Evolutionary conservation across 2,113 vertebrate genomes (phyloP).

Genomic region (Sebastes schlegelii): DNA sequence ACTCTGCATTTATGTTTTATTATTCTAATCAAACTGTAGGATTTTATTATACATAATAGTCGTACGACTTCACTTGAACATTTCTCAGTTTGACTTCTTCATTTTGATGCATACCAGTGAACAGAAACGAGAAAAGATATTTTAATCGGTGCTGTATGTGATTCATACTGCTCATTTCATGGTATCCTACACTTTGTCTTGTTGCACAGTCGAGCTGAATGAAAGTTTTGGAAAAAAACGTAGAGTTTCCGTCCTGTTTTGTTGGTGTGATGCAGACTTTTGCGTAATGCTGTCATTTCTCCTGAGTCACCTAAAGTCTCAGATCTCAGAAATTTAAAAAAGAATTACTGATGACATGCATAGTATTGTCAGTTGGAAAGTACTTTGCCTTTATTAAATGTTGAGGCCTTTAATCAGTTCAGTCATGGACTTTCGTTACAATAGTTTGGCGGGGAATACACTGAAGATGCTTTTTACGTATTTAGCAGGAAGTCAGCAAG

Average conservation of each 20-base stretch:
- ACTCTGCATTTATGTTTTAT: not conserved
- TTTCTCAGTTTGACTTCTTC: not conserved
- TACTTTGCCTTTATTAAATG: not conserved
- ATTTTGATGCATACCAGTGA: not conserved
- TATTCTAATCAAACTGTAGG: not conserved
- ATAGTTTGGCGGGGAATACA: not conserved
- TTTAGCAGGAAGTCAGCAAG: constrained; percentile 6
- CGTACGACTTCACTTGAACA: not conserved
- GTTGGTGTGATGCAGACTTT: constrained; percentile 19
- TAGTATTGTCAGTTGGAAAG: not conserved
- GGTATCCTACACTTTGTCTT: not conserved
- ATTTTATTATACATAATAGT: not conserved
- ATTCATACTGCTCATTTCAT: constrained; percentile 16
- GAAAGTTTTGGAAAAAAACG: constrained; percentile 2
- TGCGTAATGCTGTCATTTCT: constrained; percentile 9
- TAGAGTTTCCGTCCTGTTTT: constrained; percentile 4
- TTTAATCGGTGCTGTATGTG: not conserved
- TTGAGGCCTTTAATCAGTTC: not conserved
- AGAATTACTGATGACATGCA: not conserved
- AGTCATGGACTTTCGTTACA: not conserved
- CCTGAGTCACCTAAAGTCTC: not conserved
- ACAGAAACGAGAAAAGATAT: constrained; percentile 1
- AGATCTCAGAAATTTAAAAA: not conserved
- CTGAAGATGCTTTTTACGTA: not conserved
- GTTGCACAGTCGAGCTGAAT: not conserved